phyloP scores from a whole-genome alignment of 2,888 invertebrate genomes.

The Odontomyia ornata region DNA sequence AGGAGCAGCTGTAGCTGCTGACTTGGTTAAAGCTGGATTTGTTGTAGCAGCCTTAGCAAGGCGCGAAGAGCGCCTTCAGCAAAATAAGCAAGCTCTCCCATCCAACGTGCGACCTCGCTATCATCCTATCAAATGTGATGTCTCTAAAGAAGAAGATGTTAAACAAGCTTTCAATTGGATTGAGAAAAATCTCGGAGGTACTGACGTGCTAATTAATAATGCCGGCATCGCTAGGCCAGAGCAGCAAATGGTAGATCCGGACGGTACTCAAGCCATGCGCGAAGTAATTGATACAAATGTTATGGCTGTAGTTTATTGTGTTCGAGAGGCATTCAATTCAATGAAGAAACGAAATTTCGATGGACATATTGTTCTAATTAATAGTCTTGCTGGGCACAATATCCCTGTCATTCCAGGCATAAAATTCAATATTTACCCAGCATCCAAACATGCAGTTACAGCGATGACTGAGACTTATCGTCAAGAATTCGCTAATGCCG shows the following conservation, averaged over 20 bases:
- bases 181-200: slow-evolving; percentile 65
- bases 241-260: slow-evolving; percentile 51
- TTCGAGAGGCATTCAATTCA: slow-evolving; percentile 63
- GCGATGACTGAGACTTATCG: slow-evolving; percentile 60
- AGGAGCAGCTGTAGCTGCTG: slow-evolving; percentile 66
- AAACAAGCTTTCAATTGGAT: slow-evolving; percentile 66
- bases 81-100: slow-evolving; percentile 55
- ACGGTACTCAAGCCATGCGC: slow-evolving; percentile 54
- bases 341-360: slow-evolving; percentile 61
- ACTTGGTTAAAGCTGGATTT: slow-evolving; percentile 66
- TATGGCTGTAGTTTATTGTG: slow-evolving; percentile 63
- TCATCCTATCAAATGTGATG: slow-evolving; percentile 63
- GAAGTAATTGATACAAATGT: slow-evolving; percentile 64
- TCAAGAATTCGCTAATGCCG: slow-evolving; percentile 58
- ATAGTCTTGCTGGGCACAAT: slow-evolving; percentile 59
- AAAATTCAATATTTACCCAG: slow-evolving; percentile 58
- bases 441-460: slow-evolving; percentile 60
- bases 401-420: slow-evolving; percentile 46
- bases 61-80: slow-evolving; percentile 61
- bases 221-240: slow-evolving; percentile 63
- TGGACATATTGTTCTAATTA: slow-evolving; percentile 65
- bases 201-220: slow-evolving; percentile 69
- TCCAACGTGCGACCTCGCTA: slow-evolving; percentile 53
- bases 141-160: slow-evolving; percentile 68
- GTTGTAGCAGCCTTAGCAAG: slow-evolving; percentile 69